Conservation (phyloP, 92 coral and sea anemone genomes). For the Epizoanthus illoricatus region DNA sequence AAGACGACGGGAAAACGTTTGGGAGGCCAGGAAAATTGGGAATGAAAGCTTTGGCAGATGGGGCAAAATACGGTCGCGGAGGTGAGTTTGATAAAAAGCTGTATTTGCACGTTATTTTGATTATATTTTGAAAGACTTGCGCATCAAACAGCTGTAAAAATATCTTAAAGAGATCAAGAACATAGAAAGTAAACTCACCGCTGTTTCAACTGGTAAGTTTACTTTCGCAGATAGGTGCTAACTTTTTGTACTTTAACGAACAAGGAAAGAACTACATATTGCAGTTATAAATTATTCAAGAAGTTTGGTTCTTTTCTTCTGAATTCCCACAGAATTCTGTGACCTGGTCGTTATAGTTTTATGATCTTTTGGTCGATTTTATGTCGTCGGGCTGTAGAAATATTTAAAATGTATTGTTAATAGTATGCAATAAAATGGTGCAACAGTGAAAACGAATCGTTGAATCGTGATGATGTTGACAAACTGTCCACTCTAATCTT, state of each 20-base stretch:
- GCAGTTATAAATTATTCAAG: constrained; percentile 5
- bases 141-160: constrained; percentile 18
- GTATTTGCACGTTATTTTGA: not conserved
- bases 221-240: not conserved
- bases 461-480: too few species aligned
- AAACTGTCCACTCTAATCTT: too few species aligned
- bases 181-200: not conserved
- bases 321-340: not conserved
- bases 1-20: constrained; percentile 96
- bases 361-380: not conserved
- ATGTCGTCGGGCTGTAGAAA: not conserved
- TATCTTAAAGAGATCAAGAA: not conserved
- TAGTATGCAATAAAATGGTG: too few species aligned
- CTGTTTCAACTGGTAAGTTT: not conserved
- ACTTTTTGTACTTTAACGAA: not conserved
- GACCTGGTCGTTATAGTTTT: not conserved
- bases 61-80: constrained; percentile 87
- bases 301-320: not conserved
- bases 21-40: constrained; percentile 94
- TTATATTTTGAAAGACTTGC: constrained; percentile 3
- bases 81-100: constrained; percentile 53
- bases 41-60: constrained; percentile 70
- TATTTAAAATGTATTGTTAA: too few species aligned
- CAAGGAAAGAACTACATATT: not conserved
- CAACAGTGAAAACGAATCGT: too few species aligned